Conservation (phyloP, 1,140 invertebrate species). For the Nautilus pompilius region DNA sequence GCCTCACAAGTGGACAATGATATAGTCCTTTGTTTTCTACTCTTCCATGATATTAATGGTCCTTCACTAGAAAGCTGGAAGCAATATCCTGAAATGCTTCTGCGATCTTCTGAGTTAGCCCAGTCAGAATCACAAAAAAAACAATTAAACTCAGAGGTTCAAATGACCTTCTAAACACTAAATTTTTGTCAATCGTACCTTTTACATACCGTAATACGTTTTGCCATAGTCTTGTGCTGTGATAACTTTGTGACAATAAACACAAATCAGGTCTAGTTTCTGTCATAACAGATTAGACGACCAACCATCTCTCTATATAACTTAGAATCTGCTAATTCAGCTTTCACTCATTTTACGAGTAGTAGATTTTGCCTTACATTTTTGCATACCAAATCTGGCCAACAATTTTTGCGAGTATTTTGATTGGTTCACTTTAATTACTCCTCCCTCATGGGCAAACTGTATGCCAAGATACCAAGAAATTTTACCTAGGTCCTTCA, state of each 20-base stretch:
- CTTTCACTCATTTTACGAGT: conserved; percentile 7
- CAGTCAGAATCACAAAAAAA: conserved; percentile 14
- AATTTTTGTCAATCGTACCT: conserved; percentile 10
- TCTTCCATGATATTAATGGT: conserved; percentile 45
- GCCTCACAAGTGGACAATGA: conserved; percentile 56
- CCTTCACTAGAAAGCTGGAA: conserved; percentile 4
- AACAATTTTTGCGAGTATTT: conserved; percentile 9
- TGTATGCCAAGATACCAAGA: conserved; percentile 13
- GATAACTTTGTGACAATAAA: conserved; percentile 14
- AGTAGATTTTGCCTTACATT: conserved; percentile 12
- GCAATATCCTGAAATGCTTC: conserved; percentile 11
- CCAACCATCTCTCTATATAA: conserved; percentile 10
- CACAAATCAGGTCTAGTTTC: conserved; percentile 14
- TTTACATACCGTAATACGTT: conserved; percentile 17
- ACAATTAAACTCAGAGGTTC: conserved; percentile 5
- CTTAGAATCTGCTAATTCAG: conserved; percentile 9
- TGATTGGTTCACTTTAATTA: conserved; percentile 11
- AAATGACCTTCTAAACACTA: conserved; percentile 12
- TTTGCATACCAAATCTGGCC: conserved; percentile 8
- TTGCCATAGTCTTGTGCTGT: conserved; percentile 12
- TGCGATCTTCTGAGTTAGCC: conserved; percentile 8
- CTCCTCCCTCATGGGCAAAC: conserved; percentile 8
- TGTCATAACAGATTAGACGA: conserved; percentile 12
- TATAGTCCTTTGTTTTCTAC: conserved; percentile 56
- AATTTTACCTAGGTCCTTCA: conserved; percentile 12